Evolutionary conservation across 2,888 invertebrate genomes (phyloP), one percentile per base, ranked within the genome.

Genomic region (Temnothorax ravouxi): DNA sequence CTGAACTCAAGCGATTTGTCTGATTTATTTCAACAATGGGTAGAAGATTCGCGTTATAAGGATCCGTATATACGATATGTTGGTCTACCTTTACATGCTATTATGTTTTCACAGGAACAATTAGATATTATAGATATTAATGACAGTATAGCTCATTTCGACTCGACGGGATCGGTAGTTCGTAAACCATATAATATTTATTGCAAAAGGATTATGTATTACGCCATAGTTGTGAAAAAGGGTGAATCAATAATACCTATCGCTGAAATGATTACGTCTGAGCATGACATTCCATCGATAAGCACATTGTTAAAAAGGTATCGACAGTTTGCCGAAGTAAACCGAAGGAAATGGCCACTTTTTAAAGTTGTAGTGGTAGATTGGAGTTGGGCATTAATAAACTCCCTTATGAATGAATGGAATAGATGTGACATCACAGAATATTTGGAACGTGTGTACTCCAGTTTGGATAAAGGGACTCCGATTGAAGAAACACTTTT

Each of bases 51-150:
- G 34, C 34, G n/a, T 34, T 29, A 50, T 8, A 61, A 71, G 6
- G 84, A 86, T 66, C 81, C 75, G 15, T 84, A 69, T 38, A 67
- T 84, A 56, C 52, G 79, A 64, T 52, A 62, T 29, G 71, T 86
- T n/a, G 54, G 74, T 41, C 50, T 82, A 67, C 79, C 79, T 0
- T 61, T 80, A 50, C 47, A 59, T 25, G 75, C 66, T 21, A 67
- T 67, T 67, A 47, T 67, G 50, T 67, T 47, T 5, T 47, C 47
- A 44, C 47, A 67, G 15, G 21, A 21, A 67, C 67, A 67, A 67
- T 67, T 67, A 29, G 50, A 67, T 67, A 67, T 50, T 44, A 44
- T 47, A 29, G 47, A 67, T 47, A 61, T 8, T 38, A 50, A 67
- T 47, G 44, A 67, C 44, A 13, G 13, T 29, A 3, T 67, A 47